A percentile compares a stretch with the other conserved stretches of the same genome.
phyloP scores from a whole-genome alignment of 1,140 invertebrate genomes.

The Papilio machaon region DNA sequence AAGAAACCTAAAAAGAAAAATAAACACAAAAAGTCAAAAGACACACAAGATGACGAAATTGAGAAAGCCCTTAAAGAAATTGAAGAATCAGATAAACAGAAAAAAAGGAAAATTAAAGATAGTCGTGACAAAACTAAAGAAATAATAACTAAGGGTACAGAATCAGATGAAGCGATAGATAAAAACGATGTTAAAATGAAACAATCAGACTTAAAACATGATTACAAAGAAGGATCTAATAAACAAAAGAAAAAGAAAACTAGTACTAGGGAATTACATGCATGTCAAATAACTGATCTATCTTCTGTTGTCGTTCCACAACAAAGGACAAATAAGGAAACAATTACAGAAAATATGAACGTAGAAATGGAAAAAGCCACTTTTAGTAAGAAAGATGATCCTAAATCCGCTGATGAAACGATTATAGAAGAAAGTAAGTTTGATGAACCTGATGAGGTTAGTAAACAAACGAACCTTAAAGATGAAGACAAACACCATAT shows the following conservation, averaged over 20 bases:
- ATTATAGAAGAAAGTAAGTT: not conserved
- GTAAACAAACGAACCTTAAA: not conserved
- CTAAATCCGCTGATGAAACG: not conserved
- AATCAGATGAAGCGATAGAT: constrained; percentile 33
- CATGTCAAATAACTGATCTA: constrained; percentile 10
- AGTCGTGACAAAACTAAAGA: constrained; percentile 54
- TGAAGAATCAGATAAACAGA: constrained; percentile 67
- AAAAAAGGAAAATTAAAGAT: constrained; percentile 64
- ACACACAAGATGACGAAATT: constrained; percentile 77
- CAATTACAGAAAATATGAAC: constrained; percentile 4
- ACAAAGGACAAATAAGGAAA: constrained; percentile 28
- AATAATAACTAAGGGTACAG: constrained; percentile 39
- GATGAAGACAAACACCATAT: not conserved
- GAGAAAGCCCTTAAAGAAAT: constrained; percentile 82
- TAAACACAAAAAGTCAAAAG: constrained; percentile 75
- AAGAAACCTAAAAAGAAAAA: constrained; percentile 77
- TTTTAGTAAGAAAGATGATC: not conserved
- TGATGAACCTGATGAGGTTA: not conserved
- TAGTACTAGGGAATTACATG: constrained; percentile 21
- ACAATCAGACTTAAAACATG: constrained; percentile 20
- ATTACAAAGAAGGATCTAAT: constrained; percentile 38
- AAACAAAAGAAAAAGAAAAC: constrained; percentile 38
- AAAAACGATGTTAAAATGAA: constrained; percentile 36
- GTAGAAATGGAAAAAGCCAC: not conserved
- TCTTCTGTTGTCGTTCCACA: not conserved